These are phyloP conservation scores for Phasia obesa DNA, from an alignment of 2,888 invertebrate genomes.

Conservation along the genomic window DNA sequence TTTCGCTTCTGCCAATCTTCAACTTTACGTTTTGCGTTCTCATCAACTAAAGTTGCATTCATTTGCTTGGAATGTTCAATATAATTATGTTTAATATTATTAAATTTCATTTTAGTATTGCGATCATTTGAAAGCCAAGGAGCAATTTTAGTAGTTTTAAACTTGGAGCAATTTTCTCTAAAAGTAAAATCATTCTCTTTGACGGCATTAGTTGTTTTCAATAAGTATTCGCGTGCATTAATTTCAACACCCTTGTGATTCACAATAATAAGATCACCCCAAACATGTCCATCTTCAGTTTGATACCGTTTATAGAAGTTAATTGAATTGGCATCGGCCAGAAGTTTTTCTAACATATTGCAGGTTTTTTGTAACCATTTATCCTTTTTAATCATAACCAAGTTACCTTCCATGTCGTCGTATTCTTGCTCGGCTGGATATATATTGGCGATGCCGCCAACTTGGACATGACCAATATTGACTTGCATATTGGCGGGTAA, in stretches of 20 bases:
- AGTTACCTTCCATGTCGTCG: slow-evolving; percentile 72
- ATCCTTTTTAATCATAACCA: slow-evolving; percentile 67
- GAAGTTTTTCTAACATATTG: slow-evolving; percentile 73
- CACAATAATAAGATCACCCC: slow-evolving; percentile 74
- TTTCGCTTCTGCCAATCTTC: slow-evolving; percentile 75
- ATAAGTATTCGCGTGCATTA: slow-evolving; percentile 71
- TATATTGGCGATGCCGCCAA: slow-evolving; percentile 72
- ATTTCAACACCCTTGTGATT: slow-evolving; percentile 73
- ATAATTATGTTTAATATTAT: slow-evolving; percentile 67
- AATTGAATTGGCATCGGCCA: slow-evolving; percentile 73
- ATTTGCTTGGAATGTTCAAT: slow-evolving; percentile 56
- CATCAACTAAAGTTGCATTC: slow-evolving; percentile 66
- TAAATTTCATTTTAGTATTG: slow-evolving; percentile 71
- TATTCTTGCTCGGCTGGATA: slow-evolving; percentile 74
- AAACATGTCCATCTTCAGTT: slow-evolving; percentile 61
- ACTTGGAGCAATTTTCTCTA: slow-evolving; percentile 44
- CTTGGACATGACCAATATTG: slow-evolving; percentile 65
- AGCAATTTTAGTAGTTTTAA: slow-evolving; percentile 68
- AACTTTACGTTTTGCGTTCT: slow-evolving; percentile 74
- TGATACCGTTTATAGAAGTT: slow-evolving; percentile 72
- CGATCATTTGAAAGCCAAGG: slow-evolving; percentile 73
- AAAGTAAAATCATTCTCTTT: slow-evolving; percentile 61
- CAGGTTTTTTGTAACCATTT: slow-evolving; percentile 73
- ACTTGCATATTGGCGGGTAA: slow-evolving; percentile 57
- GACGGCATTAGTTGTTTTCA: slow-evolving; percentile 58